phyloP scores from a whole-genome alignment of 2,888 invertebrate genomes.

The Drosophila aldrichi region DNA sequence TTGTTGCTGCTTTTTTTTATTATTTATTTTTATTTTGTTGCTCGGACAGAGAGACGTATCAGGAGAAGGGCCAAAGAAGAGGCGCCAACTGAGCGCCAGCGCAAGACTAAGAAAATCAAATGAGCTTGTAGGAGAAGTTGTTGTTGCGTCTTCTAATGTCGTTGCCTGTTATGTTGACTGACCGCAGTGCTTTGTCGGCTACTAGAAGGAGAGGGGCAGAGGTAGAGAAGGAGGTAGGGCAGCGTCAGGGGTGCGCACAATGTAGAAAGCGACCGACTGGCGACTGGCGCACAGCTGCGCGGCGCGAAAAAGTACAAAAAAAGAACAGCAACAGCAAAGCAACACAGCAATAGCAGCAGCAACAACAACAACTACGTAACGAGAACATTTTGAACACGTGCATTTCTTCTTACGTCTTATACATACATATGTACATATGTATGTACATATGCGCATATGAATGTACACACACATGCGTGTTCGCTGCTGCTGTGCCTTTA shows the following conservation, averaged over 20 bases:
- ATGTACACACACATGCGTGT: constrained; percentile 13
- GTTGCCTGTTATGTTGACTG: constrained; percentile 64
- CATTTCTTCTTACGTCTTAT: constrained; percentile 70
- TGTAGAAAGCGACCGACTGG: constrained; percentile 77
- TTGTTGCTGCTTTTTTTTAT: constrained; percentile 21
- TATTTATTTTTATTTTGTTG: constrained; percentile 33
- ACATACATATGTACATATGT: constrained; percentile 8
- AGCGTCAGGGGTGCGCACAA: constrained; percentile 33
- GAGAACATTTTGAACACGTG: constrained; percentile 79
- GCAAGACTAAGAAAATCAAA: constrained; percentile 53
- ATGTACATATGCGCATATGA: constrained; percentile 13
- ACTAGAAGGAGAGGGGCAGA: constrained; percentile 6
- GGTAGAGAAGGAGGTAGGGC: constrained; percentile 2
- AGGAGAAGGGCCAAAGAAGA: constrained; percentile 37
- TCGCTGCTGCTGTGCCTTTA: constrained; percentile 10
- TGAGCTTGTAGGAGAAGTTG: constrained; percentile 22
- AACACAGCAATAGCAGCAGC: constrained; percentile 47
- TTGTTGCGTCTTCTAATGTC: constrained; percentile 51
- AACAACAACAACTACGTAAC: constrained; percentile 54
- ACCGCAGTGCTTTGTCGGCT: constrained; percentile 54
- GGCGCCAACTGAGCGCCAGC: constrained; percentile 61
- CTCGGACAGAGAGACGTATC: not conserved
- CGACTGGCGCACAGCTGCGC: constrained; percentile 80
- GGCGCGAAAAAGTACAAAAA: constrained; percentile 65
- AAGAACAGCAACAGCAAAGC: constrained; percentile 53